Conservation (phyloP, 2,888 invertebrate species). For the Athrips mouffetella region DNA sequence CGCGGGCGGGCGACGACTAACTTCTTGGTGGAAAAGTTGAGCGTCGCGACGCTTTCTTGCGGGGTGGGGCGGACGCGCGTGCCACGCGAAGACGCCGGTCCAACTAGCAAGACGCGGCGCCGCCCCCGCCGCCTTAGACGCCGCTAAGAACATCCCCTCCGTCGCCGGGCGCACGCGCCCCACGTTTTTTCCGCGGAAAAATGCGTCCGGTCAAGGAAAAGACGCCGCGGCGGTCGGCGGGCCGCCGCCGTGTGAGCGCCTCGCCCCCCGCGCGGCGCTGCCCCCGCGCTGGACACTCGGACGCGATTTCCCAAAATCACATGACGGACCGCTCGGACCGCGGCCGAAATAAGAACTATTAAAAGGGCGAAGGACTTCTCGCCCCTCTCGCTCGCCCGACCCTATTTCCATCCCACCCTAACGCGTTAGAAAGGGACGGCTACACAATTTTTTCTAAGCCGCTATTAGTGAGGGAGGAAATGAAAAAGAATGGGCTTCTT, state of each 20-base stretch:
- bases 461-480: slow-evolving; percentile 74
- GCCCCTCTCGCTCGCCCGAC: slow-evolving; percentile 70
- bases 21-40: slow-evolving; percentile 79
- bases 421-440: slow-evolving; percentile 63
- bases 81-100: slow-evolving; percentile 74
- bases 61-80: slow-evolving; percentile 77
- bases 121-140: slow-evolving; percentile 78
- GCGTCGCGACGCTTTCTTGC: slow-evolving; percentile 76
- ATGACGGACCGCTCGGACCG: slow-evolving; percentile 64
- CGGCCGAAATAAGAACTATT: slow-evolving; percentile 71
- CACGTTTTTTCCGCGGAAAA: slow-evolving; percentile 77
- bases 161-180: slow-evolving; percentile 73
- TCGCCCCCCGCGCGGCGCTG: slow-evolving; percentile 28
- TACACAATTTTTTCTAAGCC: slow-evolving; percentile 74
- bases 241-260: slow-evolving; percentile 37
- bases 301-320: slow-evolving; percentile 44
- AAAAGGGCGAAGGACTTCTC: slow-evolving; percentile 64
- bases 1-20: slow-evolving; percentile 79
- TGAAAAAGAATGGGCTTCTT: slow-evolving; percentile 76
- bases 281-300: slow-evolving; percentile 37
- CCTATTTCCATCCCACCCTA: slow-evolving; percentile 58
- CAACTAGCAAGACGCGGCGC: slow-evolving; percentile 77
- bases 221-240: slow-evolving; percentile 57
- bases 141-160: slow-evolving; percentile 75
- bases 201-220: slow-evolving; percentile 76